These are phyloP conservation scores for Aegotheles bennettii DNA, from an alignment of 2,113 vertebrate species.

Conservation along the genomic window DNA sequence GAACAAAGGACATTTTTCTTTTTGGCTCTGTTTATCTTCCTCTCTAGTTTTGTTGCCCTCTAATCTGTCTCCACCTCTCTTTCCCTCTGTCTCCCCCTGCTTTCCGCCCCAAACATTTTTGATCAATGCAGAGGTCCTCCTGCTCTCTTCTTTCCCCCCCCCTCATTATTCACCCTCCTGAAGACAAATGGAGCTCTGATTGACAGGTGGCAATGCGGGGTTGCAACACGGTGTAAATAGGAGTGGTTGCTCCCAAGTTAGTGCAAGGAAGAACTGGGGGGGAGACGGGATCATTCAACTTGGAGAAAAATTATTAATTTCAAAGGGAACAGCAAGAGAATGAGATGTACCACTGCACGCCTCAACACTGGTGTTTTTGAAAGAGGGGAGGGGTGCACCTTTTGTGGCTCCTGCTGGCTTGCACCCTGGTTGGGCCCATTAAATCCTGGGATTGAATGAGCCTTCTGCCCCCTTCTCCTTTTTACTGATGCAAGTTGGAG, in stretches of 20 bases:
- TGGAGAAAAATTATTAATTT: not conserved
- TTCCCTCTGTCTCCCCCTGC: not conserved
- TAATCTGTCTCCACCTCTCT: constrained; percentile 11
- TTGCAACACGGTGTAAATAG: not conserved
- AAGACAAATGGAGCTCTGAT: not conserved
- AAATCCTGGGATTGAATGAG: not conserved
- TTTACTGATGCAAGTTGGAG: not conserved
- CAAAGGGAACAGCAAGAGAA: not conserved
- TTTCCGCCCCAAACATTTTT: not conserved
- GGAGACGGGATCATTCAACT: not conserved
- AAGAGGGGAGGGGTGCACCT: accelerated
- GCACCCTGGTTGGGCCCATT: not conserved
- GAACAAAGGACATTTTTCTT: constrained; percentile 48
- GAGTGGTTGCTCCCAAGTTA: not conserved
- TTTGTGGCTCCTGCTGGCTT: not conserved
- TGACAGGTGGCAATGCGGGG: not conserved
- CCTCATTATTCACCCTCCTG: not conserved
- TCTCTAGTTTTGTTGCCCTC: constrained; percentile 21
- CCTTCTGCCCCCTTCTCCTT: not conserved
- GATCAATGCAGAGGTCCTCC: constrained; percentile 7
- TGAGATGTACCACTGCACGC: not conserved
- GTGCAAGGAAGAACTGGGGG: not conserved
- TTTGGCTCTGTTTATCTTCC: constrained; percentile 55
- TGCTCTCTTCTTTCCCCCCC: not conserved
- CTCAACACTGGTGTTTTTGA: not conserved